Evolutionary conservation across 2,113 vertebrate species (phyloP).

Genomic region (Anser brachyrhynchus): DNA sequence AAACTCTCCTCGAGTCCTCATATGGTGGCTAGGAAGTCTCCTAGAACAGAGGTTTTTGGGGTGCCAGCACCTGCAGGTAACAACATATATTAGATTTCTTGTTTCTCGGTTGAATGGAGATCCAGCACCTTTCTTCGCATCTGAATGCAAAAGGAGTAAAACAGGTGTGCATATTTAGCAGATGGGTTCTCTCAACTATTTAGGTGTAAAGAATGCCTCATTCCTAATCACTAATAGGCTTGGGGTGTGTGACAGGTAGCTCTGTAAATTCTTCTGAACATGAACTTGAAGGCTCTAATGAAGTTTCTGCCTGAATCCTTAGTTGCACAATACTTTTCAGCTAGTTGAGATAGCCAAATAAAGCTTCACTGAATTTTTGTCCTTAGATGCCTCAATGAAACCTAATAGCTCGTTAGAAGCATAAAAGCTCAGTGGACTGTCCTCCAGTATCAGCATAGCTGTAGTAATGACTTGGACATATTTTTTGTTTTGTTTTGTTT

Average conservation of each 20-base stretch:
- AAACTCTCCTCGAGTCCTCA: background rate
- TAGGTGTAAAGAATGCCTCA: background rate
- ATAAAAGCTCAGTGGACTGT: background rate
- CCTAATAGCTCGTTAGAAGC: background rate
- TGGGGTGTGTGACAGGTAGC: background rate
- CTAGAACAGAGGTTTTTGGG: background rate
- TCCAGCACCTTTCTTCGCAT: background rate
- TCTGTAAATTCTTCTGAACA: background rate
- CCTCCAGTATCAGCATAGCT: background rate
- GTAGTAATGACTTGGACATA: background rate
- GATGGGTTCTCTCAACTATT: background rate
- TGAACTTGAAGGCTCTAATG: background rate
- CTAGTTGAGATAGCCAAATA: background rate
- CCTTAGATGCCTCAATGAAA: background rate
- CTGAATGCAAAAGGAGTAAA: background rate
- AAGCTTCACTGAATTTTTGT: background rate
- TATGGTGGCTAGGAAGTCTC: background rate
- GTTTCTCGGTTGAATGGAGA: background rate
- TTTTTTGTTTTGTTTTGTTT: background rate
- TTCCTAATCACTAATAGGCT: background rate
- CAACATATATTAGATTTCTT: background rate
- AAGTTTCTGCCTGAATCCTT: background rate
- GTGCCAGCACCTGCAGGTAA: background rate
- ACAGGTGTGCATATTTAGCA: background rate
- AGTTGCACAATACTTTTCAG: background rate